A percentile compares a stretch with the other conserved stretches of the same genome.
phyloP scores from a whole-genome alignment of 2,113 vertebrate genomes.

The Bombycilla garrulus region DNA sequence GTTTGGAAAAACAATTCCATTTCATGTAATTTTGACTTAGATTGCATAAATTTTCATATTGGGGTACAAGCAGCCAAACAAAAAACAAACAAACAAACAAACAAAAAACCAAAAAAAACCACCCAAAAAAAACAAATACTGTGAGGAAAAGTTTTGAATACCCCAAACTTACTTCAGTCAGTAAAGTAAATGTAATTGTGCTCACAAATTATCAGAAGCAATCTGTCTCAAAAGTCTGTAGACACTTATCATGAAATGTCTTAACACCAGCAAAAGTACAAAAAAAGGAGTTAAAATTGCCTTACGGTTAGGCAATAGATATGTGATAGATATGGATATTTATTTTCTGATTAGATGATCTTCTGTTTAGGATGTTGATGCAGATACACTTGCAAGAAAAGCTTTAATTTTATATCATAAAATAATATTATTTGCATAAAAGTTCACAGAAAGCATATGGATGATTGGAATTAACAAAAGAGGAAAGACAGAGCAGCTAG shows the following conservation, averaged over 20 bases:
- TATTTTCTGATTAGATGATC: not conserved
- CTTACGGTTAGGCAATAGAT: not conserved
- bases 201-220: not conserved
- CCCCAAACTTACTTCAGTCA: not conserved
- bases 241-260: not conserved
- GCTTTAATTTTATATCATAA: not conserved
- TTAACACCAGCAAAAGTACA: not conserved
- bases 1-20: not conserved
- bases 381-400: not conserved
- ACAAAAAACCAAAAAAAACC: too few relatives aligned
- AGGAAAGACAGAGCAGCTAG: not conserved
- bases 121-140: not conserved
- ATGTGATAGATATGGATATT: not conserved
- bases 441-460: not conserved
- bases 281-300: not conserved
- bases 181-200: not conserved
- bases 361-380: not conserved
- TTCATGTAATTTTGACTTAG: not conserved
- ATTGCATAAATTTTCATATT: not conserved
- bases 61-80: not conserved
- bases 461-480: not conserved
- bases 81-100: not conserved
- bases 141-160: not conserved
- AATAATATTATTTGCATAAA: not conserved
- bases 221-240: not conserved